Evolutionary conservation across 2,888 invertebrate species (phyloP), one percentile per base, ranked within the genome.

Genomic region (Drosophila algonquin): DNA sequence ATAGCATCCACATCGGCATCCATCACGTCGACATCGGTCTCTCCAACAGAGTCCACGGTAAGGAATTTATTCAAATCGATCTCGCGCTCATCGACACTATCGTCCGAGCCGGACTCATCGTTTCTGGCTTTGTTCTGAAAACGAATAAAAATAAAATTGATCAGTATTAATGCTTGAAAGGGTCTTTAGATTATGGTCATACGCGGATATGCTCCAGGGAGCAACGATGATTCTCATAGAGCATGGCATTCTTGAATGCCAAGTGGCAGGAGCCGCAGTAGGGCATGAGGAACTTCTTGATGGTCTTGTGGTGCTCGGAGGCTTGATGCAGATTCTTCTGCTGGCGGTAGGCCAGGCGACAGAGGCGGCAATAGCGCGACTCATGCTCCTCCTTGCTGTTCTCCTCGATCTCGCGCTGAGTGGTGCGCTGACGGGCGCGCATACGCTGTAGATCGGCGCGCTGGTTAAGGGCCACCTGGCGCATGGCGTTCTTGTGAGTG

Each of bases 11-110:
- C 94, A 62, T 93, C 93, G 85, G 93, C 93, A 71, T 91, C 87
- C 72, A 88, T 74, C 32, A 80, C 87, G 91, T 93, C 93, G 58
- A 90, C 89, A 92, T 96, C 96, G 27, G 96, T 96, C 92, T 96
- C 96, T 8, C 97, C 97, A 35, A 97, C 96, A 3, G 97, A 97
- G 92, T 97, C 97, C n/a, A 97, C 94, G 0, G 97, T 97, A 94
- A 96, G 96, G 90, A 97, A 97, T 90, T 96, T 96, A 78, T 96
- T 96, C 76, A 97, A 93, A 92, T 96, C 96, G 5, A 96, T 94
- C 90, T 95, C 95, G 91, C 95, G 95, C 75, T 95, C 95, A 80
- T 95, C 95, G 9, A 93, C 93, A 24, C 95, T 96, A 69, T 94
- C 94, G 61, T 94, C 95, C 16, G 94, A 93, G 16, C 91, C 90